These are phyloP conservation scores for Esox niger DNA, from an alignment of 2,113 vertebrate species.

Conservation along the genomic window DNA sequence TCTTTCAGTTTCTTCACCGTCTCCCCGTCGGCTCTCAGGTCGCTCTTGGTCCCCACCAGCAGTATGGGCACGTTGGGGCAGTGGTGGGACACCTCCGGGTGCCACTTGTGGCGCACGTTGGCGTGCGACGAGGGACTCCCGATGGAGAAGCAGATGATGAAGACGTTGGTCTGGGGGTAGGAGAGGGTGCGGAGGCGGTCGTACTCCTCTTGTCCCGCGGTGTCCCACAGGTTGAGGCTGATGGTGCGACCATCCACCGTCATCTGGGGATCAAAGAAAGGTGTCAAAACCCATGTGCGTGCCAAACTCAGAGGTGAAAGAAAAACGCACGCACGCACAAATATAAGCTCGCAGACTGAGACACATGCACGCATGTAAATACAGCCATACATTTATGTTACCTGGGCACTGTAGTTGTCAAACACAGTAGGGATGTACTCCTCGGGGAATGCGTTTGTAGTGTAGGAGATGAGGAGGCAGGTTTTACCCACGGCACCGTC, in stretches of 20 bases:
- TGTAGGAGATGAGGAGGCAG: slow-evolving; percentile 92
- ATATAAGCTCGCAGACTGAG: too few relatives aligned
- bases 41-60: slow-evolving; percentile 89
- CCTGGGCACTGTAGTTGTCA: slow-evolving; percentile 86
- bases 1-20: slow-evolving; percentile 93
- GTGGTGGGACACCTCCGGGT: slow-evolving; percentile 90
- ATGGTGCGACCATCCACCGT: slow-evolving; percentile 90
- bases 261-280: slow-evolving; percentile 69
- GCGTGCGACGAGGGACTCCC: slow-evolving; percentile 90
- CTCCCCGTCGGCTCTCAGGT: slow-evolving; percentile 84
- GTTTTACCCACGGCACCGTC: slow-evolving; percentile 96
- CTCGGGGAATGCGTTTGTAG: slow-evolving; percentile 90
- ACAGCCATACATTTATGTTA: too few relatives aligned
- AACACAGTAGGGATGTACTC: slow-evolving; percentile 95
- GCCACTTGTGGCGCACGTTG: slow-evolving; percentile 93
- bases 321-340: too few relatives aligned
- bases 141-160: slow-evolving; percentile 92
- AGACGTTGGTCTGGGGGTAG: slow-evolving; percentile 90
- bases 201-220: slow-evolving; percentile 92
- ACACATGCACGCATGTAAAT: too few relatives aligned
- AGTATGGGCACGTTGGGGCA: slow-evolving; percentile 89
- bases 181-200: slow-evolving; percentile 88
- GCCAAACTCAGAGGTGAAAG: too few relatives aligned
- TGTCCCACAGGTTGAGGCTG: slow-evolving; percentile 94
- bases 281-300: too few relatives aligned